phyloP scores from a whole-genome alignment of 2,888 invertebrate genomes.

The Philopedon plagiatum region DNA sequence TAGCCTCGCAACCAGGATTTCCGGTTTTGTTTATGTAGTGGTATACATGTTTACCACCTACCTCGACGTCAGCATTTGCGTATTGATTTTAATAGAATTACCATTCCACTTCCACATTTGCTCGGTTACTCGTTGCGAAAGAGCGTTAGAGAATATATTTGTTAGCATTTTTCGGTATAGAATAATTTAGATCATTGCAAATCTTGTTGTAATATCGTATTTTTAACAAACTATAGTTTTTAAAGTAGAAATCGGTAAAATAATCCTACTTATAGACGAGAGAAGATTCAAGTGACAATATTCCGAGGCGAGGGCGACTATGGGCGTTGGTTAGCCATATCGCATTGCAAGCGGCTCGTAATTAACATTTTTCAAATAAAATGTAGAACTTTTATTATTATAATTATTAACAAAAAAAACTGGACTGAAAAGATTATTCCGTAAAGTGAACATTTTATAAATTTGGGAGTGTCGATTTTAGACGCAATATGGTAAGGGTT shows the following conservation, averaged over 20 bases:
- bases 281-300: background rate
- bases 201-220: slow-evolving; percentile 15
- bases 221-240: background rate
- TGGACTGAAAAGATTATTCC: background rate
- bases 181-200: slow-evolving; percentile 7
- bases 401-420: background rate
- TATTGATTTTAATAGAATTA: slow-evolving; percentile 8
- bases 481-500: slow-evolving; percentile 35
- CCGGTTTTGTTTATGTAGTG: slow-evolving; percentile 24
- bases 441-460: slow-evolving; percentile 23
- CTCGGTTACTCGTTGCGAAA: slow-evolving; percentile 14
- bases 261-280: background rate
- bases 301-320: slow-evolving; percentile 8
- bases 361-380: background rate
- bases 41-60: slow-evolving; percentile 13
- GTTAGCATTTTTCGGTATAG: slow-evolving; percentile 10
- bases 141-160: slow-evolving; percentile 5
- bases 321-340: slow-evolving; percentile 34
- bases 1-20: background rate
- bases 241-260: slow-evolving; percentile 2
- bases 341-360: background rate
- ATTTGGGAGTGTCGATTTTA: background rate
- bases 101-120: no score
- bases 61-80: background rate
- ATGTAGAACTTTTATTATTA: background rate